These are phyloP conservation scores for Cartodere bifasciata DNA, from an alignment of 2,888 invertebrate genomes.

Conservation along the genomic window DNA sequence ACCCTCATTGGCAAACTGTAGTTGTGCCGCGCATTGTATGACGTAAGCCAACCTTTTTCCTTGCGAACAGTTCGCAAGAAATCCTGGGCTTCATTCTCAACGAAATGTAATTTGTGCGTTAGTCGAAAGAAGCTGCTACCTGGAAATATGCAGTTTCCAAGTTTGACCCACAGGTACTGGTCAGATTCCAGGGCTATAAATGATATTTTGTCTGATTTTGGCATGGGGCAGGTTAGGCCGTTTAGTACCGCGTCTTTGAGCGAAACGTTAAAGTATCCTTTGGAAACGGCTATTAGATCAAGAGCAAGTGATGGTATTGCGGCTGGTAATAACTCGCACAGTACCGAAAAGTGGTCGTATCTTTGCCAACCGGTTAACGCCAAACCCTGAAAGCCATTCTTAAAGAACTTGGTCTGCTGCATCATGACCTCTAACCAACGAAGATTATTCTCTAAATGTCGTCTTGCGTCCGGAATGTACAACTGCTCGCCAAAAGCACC, in stretches of 20 bases:
- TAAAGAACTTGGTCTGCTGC: constrained; percentile 42
- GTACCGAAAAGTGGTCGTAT: constrained; percentile 57
- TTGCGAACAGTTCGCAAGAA: constrained; percentile 29
- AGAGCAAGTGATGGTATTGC: constrained; percentile 52
- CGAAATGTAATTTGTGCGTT: constrained; percentile 34
- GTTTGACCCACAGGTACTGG: constrained; percentile 48
- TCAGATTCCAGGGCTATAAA: constrained; percentile 47
- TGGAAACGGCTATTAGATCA: constrained; percentile 42
- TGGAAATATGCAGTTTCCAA: constrained; percentile 50
- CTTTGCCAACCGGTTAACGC: constrained; percentile 48
- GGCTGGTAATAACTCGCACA: constrained; percentile 55
- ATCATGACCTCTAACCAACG: constrained; percentile 56
- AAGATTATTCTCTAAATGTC: constrained; percentile 58
- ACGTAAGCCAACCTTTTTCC: constrained; percentile 51
- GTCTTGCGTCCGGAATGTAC: constrained; percentile 50
- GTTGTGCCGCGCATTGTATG: constrained; percentile 54
- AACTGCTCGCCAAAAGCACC: constrained; percentile 62
- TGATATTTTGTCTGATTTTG: constrained; percentile 20
- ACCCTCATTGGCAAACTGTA: constrained; percentile 54
- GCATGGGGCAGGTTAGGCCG: constrained; percentile 42
- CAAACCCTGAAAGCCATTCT: constrained; percentile 41
- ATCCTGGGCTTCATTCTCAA: constrained; percentile 34
- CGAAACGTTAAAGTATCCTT: constrained; percentile 47
- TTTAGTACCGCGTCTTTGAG: constrained; percentile 35
- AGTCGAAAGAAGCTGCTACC: constrained; percentile 43